These are phyloP conservation scores for Shinisaurus crocodilurus DNA, from an alignment of 2,113 vertebrate species.

Conservation along the genomic window DNA sequence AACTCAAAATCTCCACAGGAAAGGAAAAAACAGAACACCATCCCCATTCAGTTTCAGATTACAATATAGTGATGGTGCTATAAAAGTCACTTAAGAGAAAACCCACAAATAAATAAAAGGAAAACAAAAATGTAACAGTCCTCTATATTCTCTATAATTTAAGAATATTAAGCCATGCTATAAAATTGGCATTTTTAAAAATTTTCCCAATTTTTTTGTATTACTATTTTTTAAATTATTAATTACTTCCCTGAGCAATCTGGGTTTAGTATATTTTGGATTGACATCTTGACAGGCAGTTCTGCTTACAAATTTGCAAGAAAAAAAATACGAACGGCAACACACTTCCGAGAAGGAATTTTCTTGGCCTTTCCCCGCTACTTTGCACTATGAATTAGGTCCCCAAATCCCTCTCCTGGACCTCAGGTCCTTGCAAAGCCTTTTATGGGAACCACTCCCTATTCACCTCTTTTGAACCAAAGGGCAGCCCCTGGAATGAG, in stretches of 20 bases:
- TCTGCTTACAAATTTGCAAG: constrained; percentile 77
- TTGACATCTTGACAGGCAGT: constrained; percentile 80
- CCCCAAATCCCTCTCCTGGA: constrained; percentile 11
- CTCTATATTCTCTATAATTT: constrained; percentile 83
- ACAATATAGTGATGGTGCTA: constrained; percentile 65
- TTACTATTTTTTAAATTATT: constrained; percentile 66
- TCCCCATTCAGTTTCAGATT: constrained; percentile 45
- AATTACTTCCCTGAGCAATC: constrained; percentile 84
- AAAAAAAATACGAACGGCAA: constrained; percentile 70
- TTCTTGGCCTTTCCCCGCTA: constrained; percentile 63
- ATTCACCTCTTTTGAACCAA: neutral
- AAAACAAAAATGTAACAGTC: constrained; percentile 78
- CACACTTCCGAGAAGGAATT: constrained; percentile 58
- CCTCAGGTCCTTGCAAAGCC: neutral
- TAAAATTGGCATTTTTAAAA: constrained; percentile 73
- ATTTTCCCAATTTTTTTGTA: constrained; percentile 74
- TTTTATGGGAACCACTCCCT: neutral
- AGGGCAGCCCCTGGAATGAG: neutral
- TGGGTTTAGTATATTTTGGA: constrained; percentile 70
- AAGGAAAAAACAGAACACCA: constrained; percentile 68
- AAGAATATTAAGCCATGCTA: constrained; percentile 79
- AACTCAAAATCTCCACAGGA: constrained; percentile 81
- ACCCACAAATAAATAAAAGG: constrained; percentile 79
- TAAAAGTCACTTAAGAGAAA: constrained; percentile 69
- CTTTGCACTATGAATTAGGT: constrained; percentile 55